Evolutionary conservation across 2,113 vertebrate genomes (phyloP).

Genomic region (Mesocricetus auratus): DNA sequence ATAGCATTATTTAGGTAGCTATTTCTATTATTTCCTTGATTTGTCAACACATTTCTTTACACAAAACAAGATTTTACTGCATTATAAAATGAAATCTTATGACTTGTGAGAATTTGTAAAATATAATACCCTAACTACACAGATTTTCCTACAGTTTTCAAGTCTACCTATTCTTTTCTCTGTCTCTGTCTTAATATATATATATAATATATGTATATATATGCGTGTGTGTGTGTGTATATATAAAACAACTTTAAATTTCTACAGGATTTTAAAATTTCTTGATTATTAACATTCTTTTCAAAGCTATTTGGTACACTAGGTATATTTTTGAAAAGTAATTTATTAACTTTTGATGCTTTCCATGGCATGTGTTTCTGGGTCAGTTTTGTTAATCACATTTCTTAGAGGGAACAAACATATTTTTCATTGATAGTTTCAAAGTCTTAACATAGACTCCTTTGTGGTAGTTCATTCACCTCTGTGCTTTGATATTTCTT

Average conservation of each 20-base stretch:
- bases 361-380: conserved; percentile 18
- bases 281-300: background rate
- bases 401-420: background rate
- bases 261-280: background rate
- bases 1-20: background rate
- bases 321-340: conserved; percentile 16
- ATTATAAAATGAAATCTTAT: background rate
- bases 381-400: conserved; percentile 26
- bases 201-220: no score
- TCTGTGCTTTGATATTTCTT: background rate
- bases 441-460: background rate
- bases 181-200: background rate
- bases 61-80: background rate
- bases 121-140: background rate
- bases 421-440: background rate
- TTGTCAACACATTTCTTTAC: background rate
- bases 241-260: background rate
- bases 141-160: conserved; percentile 48
- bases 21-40: conserved; percentile 17
- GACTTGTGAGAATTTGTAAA: background rate
- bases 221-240: no score
- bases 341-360: conserved; percentile 19
- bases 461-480: background rate
- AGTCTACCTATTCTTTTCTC: background rate
- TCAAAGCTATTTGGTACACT: background rate